Evolutionary conservation across 2,888 invertebrate species (phyloP), one percentile per base, ranked within the genome.

Genomic region (Epirrhoe alternata): DNA sequence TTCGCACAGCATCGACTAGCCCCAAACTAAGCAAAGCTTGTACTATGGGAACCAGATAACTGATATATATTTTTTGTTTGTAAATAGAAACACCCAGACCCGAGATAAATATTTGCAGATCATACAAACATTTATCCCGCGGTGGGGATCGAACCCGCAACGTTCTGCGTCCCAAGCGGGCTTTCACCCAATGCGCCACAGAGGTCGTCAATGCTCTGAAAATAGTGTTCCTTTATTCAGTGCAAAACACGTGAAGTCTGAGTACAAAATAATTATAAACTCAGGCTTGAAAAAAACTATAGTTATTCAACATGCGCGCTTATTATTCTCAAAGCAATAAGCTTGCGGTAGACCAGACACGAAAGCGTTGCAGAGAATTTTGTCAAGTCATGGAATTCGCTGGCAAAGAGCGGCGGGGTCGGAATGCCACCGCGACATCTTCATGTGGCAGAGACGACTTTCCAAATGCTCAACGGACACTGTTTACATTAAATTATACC

Each of bases 361-460:
- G 62, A 49, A 55, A 61, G 59, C 59, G 57, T 60, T 59, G 51
- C 42, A 70, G 69, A 78, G 83, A 79, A 85, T 83, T 77, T 79
- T 71, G 80, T 77, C 75, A 76, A 79, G 76, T 79, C 71, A 69
- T 55, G 77, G 84, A 82, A 85, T 85, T 80, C 75, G 76, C 75
- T 78, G 77, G 77, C 77, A 79, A 81, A 82, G 78, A 80, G 75
- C 66, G 68, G 75, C 49, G 74, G 74, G 74, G 71, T 74, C 38
- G 86, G 88, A 87, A 90, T 89, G 83, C 82, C 80, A 78, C 86
- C 83, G 79, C 85, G 82, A 90, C 87, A 87, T 92, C 91, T 92
- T 90, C 88, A 89, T 90, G 84, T 77, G 79, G 78, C 79, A 75
- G 66, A 73, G 78, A 84, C 83, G 83, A 84, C 83, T 87, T 85